These are phyloP conservation scores for Chrysemys picta DNA, from an alignment of 2,113 vertebrate genomes.

Conservation along the genomic window DNA sequence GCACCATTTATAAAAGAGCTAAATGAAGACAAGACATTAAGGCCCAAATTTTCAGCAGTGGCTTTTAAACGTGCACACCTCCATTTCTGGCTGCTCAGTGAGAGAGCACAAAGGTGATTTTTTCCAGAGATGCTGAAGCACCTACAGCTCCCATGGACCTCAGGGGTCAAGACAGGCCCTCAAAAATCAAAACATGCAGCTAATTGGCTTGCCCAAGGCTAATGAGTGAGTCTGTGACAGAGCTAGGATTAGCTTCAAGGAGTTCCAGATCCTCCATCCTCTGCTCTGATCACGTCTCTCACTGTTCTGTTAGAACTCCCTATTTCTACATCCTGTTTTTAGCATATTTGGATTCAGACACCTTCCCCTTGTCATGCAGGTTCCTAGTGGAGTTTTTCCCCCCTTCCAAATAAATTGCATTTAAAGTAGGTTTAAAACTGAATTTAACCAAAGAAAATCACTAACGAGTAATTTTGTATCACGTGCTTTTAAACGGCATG, in stretches of 20 bases:
- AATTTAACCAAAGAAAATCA: background rate
- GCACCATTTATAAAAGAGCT: background rate
- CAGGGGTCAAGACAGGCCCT: background rate
- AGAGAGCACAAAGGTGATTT: background rate
- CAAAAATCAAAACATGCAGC: background rate
- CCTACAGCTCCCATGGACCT: rapidly evolving
- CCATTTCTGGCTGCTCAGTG: rapidly evolving
- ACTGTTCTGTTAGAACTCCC: background rate
- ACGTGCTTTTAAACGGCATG: background rate
- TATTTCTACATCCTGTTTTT: rapidly evolving
- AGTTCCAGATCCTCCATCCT: background rate
- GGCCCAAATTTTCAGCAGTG: background rate
- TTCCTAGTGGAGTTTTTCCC: background rate
- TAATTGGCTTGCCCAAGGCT: background rate
- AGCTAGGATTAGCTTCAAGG: background rate
- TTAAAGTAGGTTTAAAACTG: background rate
- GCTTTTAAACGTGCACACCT: background rate
- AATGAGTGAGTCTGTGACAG: background rate
- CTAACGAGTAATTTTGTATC: background rate
- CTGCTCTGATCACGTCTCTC: background rate
- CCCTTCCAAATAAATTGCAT: background rate
- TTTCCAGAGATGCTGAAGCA: background rate
- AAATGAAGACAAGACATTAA: background rate
- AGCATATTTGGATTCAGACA: background rate
- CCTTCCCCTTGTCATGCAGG: background rate